phyloP scores from a whole-genome alignment of 2,797 vertebrate species.

The Peromyscus eremicus region DNA sequence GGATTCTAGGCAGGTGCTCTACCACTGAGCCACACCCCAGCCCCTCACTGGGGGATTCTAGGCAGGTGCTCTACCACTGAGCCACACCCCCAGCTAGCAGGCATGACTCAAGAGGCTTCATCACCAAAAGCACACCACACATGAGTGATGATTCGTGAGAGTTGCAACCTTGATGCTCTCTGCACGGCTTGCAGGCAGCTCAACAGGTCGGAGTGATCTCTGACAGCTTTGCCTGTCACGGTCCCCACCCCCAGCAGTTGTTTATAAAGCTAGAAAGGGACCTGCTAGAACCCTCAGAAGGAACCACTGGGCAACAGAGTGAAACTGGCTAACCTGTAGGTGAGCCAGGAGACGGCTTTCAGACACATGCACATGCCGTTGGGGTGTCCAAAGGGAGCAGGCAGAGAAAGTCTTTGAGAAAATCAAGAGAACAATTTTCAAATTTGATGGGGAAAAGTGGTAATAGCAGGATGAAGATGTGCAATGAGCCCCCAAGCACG shows the following conservation, averaged over 20 bases:
- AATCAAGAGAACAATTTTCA: neutral
- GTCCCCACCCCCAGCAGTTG: neutral
- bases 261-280: neutral
- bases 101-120: neutral
- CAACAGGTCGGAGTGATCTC: neutral
- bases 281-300: neutral
- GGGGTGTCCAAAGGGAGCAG: neutral
- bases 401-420: neutral
- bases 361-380: rapidly evolving
- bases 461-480: neutral
- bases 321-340: neutral
- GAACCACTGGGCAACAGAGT: neutral
- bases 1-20: neutral
- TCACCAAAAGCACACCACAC: neutral
- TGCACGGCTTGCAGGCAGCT: neutral
- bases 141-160: neutral
- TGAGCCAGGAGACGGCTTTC: neutral
- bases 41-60: neutral
- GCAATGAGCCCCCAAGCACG: neutral
- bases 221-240: neutral
- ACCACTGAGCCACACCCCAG: neutral
- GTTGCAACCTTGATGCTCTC: neutral
- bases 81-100: neutral
- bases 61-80: neutral
- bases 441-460: neutral